Evolutionary conservation across 1,140 invertebrate genomes (phyloP), one percentile per base, ranked within the genome.

Genomic region (Zophobas morio): DNA sequence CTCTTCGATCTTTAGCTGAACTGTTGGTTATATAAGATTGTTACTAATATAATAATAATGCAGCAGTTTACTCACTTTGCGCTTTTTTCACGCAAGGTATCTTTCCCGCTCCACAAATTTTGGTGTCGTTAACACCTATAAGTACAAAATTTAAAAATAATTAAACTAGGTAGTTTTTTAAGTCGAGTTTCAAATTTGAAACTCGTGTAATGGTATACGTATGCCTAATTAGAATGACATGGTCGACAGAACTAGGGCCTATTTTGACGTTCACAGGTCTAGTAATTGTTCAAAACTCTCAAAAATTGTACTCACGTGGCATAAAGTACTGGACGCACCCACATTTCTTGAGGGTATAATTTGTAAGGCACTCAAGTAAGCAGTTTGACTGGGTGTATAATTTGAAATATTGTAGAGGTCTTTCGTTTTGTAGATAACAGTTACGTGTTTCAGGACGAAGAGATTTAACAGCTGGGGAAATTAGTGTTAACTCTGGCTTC

Each of bases 301-400:
- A 20, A 20, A 20, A 20, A 20, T 20, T 33, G 53, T 40, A 80
- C 83, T 89, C 84, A 92, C 91, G 88, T 63, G 91, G 91, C 90
- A 93, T 91, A 81, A 89, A 89, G 80, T 90, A 91, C 76, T 89
- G 88, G 36, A 91, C 90, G 60, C 90, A 90, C 1, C 90, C 86
- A 81, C 93, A 95, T 60, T 88, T 87, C 6, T 86, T 80, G 4
- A 91, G 85, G 0, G 93, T 94, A 76, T 90, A 94, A 84, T 94
- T 94, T 1, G 92, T 89, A 75, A 93, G 86, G 79, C 93, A 94
- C 85, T 95, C 93, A 66, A 93, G 85, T 75, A 92, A 88, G 80
- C 93, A 95, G 82, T 94, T 94, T 35, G 89, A 87, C 82, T 94
- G 92, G 0, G 92, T 94, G 83, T 94, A 94, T 1, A 92, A 89